Base-by-base conservation (phyloP, 2,888 invertebrate genomes). In the Pyralis farinalis region DNA sequence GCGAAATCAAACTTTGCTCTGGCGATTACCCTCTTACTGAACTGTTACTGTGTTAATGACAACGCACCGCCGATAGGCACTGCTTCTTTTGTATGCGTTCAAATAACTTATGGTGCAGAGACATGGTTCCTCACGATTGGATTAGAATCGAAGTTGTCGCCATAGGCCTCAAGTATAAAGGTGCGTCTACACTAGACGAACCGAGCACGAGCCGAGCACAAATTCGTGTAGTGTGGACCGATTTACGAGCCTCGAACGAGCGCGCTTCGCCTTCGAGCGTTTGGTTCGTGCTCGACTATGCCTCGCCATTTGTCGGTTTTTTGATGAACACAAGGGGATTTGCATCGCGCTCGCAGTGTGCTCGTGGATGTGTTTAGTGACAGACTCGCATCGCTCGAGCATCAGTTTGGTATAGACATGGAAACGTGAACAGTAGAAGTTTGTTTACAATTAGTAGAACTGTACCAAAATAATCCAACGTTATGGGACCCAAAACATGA, bases 211-310 rank as follows among this genome's bases (percentile, higher is more conserved):
- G 39, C 39, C 25, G 33, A 27, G 33, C 12, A 7, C 7, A 39
- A 39, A 39, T 39, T 39, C 39, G 27, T 39, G 39, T 39, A 39
- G 39, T 27, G 33, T 39, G 39, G 39, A 33, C 39, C 32, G 33
- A 31, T 27, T 33, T 32, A 37, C 37, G 16, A 39, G 39, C 31
- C 11, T 25, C 31, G 12, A 37, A 37, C 34, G 34, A 34, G 34
- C 34, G 34, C 21, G 21, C 21, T 21, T 21, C 21, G 21, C n/a
- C n/a, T n/a, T n/a, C n/a, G n/a, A 21, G 21, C 21, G 7, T 34
- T 34, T 10, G 34, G 34, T 10, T 34, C 34, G 34, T 34, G 34
- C 22, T 22, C 22, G 34, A 34, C n/a, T 35, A 12, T 41, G 34
- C 33, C 16, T 16, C 35, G 31, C 31, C 34, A 16, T 22, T 42